phyloP scores from a whole-genome alignment of 2,888 invertebrate species.

The Drosophila anomelani region DNA sequence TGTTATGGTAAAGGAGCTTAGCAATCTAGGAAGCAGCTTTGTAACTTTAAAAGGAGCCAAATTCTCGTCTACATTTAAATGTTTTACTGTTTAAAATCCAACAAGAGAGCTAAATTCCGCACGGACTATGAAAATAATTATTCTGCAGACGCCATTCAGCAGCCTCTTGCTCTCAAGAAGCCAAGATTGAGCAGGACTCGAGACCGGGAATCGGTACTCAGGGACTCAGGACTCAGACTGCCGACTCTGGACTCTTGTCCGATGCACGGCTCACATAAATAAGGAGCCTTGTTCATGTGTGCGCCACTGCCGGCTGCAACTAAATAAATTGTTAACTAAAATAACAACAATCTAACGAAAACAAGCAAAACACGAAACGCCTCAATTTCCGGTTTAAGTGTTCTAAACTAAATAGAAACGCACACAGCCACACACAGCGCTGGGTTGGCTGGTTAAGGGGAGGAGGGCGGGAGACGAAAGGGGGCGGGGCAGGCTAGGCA shows the following conservation, averaged over 20 bases:
- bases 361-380: conserved; percentile 79
- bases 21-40: background rate
- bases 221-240: background rate
- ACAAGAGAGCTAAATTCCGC: background rate
- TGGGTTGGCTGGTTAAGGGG: background rate
- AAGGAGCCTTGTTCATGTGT: conserved; percentile 42
- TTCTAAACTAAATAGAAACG: conserved; percentile 76
- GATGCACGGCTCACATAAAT: conserved; percentile 62
- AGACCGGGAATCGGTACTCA: background rate
- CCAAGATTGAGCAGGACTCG: conserved; percentile 1
- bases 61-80: no score
- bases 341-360: conserved; percentile 78
- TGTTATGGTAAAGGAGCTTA: background rate
- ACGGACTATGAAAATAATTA: conserved; percentile 10
- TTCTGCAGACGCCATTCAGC: conserved; percentile 10
- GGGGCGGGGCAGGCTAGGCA: conserved; percentile 9
- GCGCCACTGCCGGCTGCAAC: conserved; percentile 50
- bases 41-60: background rate
- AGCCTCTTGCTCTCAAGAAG: background rate
- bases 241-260: conserved; percentile 30
- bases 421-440: conserved; percentile 37
- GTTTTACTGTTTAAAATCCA: background rate
- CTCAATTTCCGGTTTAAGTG: conserved; percentile 80
- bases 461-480: background rate
- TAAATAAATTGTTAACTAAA: conserved; percentile 81